Conservation (phyloP, 2,888 invertebrate species). For the Agelastica alni region DNA sequence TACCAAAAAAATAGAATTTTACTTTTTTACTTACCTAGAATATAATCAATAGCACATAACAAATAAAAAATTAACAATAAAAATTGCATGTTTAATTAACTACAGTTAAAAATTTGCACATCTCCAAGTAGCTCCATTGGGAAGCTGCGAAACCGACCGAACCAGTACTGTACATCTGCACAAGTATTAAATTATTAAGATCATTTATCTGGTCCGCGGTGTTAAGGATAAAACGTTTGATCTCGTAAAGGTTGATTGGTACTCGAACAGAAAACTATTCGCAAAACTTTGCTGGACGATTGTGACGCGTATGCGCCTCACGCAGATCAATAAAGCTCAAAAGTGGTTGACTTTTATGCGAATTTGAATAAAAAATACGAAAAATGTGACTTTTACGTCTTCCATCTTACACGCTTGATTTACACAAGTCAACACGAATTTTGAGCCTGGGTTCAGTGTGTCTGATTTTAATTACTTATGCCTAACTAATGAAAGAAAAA, state of each 20-base stretch:
- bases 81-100: slow-evolving; percentile 30
- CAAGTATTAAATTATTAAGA: neutral
- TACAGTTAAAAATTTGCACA: slow-evolving; percentile 26
- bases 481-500: too few relatives aligned
- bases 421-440: too few relatives aligned
- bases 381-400: neutral
- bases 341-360: slow-evolving; percentile 3
- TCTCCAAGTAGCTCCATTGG: slow-evolving; percentile 40
- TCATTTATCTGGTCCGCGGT: slow-evolving; percentile 12
- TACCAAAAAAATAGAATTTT: neutral
- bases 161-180: neutral
- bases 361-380: slow-evolving; percentile 1
- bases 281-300: slow-evolving; percentile 25
- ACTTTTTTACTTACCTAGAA: slow-evolving; percentile 29
- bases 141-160: slow-evolving; percentile 41
- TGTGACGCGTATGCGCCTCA: slow-evolving; percentile 37
- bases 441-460: too few relatives aligned
- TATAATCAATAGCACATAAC: slow-evolving; percentile 14
- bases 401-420: neutral
- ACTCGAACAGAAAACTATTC: neutral
- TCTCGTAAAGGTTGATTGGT: slow-evolving; percentile 7
- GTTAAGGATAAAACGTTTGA: slow-evolving; percentile 10
- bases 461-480: too few relatives aligned
- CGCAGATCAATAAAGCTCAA: slow-evolving; percentile 42
- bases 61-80: slow-evolving; percentile 22